Conservation (phyloP, 2,113 vertebrate genomes). For the Lophotis ruficrista region DNA sequence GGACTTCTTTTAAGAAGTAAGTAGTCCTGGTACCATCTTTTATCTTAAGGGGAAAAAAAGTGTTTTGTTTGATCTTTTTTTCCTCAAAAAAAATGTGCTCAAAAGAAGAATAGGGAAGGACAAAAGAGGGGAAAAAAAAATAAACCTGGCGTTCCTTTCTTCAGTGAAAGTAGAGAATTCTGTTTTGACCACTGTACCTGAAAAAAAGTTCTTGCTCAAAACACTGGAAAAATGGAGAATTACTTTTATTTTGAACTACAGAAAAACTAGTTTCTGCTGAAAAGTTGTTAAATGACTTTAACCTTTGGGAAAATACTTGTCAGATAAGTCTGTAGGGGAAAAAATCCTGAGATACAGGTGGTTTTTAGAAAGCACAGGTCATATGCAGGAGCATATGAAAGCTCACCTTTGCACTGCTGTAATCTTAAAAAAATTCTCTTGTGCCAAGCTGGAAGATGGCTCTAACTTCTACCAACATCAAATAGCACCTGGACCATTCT, state of each 20-base stretch:
- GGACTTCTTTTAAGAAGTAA: constrained; percentile 20
- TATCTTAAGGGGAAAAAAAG: neutral
- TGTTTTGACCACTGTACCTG: neutral
- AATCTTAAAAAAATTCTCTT: neutral
- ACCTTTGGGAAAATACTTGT: neutral
- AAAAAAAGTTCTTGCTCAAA: neutral
- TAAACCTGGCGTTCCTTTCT: neutral
- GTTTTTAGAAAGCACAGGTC: neutral
- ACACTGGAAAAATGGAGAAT: neutral
- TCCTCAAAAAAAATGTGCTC: neutral
- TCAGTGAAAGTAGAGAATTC: neutral
- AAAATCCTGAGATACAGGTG: constrained; percentile 1
- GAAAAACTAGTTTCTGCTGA: neutral
- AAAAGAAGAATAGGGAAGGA: neutral
- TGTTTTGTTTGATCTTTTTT: neutral
- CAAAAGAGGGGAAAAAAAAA: neutral
- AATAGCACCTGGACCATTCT: constrained; percentile 41
- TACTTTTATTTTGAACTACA: neutral
- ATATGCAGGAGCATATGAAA: neutral
- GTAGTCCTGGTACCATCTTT: neutral
- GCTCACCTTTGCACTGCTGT: constrained; percentile 14
- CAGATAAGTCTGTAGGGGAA: neutral
- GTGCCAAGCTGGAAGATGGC: neutral
- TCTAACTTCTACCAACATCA: constrained; percentile 27
- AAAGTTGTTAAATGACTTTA: neutral